These are phyloP conservation scores for Equus przewalskii DNA, from an alignment of 2,113 vertebrate genomes.

Conservation along the genomic window DNA sequence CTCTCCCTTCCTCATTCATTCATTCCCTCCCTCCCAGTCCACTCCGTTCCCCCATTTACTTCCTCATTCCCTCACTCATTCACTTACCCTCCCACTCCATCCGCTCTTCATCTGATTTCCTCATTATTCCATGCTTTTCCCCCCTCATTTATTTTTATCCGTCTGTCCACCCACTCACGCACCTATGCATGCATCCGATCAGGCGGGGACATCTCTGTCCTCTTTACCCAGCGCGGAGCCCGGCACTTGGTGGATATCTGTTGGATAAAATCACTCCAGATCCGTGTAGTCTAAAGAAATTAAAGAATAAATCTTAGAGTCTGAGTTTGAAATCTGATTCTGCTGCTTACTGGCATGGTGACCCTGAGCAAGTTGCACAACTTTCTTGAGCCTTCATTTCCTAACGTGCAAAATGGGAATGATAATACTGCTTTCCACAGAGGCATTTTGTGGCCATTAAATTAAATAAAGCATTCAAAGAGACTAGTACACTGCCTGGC, in stretches of 20 bases:
- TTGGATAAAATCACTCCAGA: not conserved
- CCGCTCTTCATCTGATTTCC: not conserved
- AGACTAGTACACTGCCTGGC: not conserved
- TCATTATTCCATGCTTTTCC: not conserved
- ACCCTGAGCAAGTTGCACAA: not conserved
- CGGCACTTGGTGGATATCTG: not conserved
- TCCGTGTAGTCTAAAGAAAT: not conserved
- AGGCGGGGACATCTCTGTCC: not conserved
- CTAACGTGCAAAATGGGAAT: not conserved
- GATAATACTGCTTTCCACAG: not conserved
- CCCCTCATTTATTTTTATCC: not conserved
- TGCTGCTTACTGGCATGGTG: not conserved
- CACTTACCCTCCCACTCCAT: not conserved
- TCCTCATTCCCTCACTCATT: not conserved
- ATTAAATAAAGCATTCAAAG: slow-evolving; percentile 26
- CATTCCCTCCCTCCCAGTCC: too few species aligned
- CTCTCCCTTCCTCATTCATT: not conserved
- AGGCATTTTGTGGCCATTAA: not conserved
- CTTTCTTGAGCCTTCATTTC: not conserved
- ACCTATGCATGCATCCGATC: not conserved
- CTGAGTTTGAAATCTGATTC: slow-evolving; percentile 5
- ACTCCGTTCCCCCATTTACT: not conserved
- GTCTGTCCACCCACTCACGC: not conserved
- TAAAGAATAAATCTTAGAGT: not conserved
- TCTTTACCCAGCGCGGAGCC: not conserved